Evolutionary conservation across 2,888 invertebrate species (phyloP), one percentile per base, ranked within the genome.

Genomic region (Polydrusus tereticollis): DNA sequence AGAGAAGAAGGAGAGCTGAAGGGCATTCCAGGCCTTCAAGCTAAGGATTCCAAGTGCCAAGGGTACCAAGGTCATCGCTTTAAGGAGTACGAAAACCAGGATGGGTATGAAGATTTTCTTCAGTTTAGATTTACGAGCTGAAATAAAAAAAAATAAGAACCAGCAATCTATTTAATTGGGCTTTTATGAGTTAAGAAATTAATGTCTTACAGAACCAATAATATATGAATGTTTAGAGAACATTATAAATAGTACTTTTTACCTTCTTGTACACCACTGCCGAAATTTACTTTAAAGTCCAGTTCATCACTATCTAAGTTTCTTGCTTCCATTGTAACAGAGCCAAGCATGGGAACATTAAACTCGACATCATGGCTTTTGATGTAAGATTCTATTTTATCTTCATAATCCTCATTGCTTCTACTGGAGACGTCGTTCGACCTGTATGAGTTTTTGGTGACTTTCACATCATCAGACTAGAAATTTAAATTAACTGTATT

Each of bases 21-120:
- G 90, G 4, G 94, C 94, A 85, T 95, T 94, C 92, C 94, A 94
- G 55, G 95, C 94, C 87, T 94, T 95, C 83, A 95, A 88, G 81
- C 94, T 94, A 76, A 94, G 89, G 75, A 94, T 91, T 82, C 94
- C 95, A 82, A 95, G 91, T 58, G 94, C 94, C 84, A 95, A 87
- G 26, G 95, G 95, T 74, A 95, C 93, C 78, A 94, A 88, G 72
- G 94, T 94, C 89, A 94, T 93, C 38, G 94, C 94, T 87, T 95
- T 95, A 78, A 94, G 89, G 77, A 94, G 89, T 69, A 94, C 91
- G 86, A 95, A 91, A 74, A 94, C 93, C 80, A 94, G 88, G 82
- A 95, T 93, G 73, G 95, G 95, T 79, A 94, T 91, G 82, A 94
- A 90, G 87, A 94, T 91, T 87, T 94, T 94, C 88, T 93, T 93